A percentile compares a stretch with the other conserved stretches of the same genome.
Evolutionary conservation across 2,113 vertebrate species (phyloP).

Genomic region (Sciurus niger): DNA sequence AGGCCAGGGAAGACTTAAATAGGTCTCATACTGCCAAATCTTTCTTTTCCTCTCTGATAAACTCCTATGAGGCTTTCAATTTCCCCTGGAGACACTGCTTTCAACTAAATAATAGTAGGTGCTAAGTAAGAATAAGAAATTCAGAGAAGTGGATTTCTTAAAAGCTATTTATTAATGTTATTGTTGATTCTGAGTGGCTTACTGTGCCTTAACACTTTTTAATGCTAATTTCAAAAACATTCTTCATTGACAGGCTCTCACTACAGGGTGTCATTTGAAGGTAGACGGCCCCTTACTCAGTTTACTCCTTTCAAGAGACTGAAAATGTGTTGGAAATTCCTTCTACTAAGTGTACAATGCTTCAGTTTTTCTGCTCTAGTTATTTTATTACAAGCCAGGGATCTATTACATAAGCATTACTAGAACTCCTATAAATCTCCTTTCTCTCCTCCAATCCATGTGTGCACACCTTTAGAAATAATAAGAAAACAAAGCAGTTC

Average conservation of each 20-base stretch:
- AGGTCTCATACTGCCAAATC: background rate
- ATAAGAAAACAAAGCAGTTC: slow-evolving; percentile 71
- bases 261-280: slow-evolving; percentile 11
- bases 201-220: slow-evolving; percentile 31
- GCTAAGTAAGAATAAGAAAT: slow-evolving; percentile 68
- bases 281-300: slow-evolving; percentile 50
- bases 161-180: slow-evolving; percentile 49
- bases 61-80: background rate
- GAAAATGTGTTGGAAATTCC: slow-evolving; percentile 58
- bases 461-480: slow-evolving; percentile 77
- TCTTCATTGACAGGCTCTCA: slow-evolving; percentile 56
- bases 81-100: background rate
- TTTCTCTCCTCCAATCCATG: background rate
- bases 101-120: slow-evolving; percentile 52
- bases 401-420: slow-evolving; percentile 86
- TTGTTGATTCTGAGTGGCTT: slow-evolving; percentile 29
- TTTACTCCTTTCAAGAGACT: slow-evolving; percentile 61
- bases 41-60: slow-evolving; percentile 48
- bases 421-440: slow-evolving; percentile 84
- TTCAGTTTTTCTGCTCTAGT: slow-evolving; percentile 84
- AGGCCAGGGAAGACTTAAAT: background rate
- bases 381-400: slow-evolving; percentile 81
- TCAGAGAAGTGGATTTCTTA: slow-evolving; percentile 42
- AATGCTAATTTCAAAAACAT: slow-evolving; percentile 57
- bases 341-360: slow-evolving; percentile 79